phyloP scores from a whole-genome alignment of 2,797 vertebrate genomes.

The Limosa lapponica region DNA sequence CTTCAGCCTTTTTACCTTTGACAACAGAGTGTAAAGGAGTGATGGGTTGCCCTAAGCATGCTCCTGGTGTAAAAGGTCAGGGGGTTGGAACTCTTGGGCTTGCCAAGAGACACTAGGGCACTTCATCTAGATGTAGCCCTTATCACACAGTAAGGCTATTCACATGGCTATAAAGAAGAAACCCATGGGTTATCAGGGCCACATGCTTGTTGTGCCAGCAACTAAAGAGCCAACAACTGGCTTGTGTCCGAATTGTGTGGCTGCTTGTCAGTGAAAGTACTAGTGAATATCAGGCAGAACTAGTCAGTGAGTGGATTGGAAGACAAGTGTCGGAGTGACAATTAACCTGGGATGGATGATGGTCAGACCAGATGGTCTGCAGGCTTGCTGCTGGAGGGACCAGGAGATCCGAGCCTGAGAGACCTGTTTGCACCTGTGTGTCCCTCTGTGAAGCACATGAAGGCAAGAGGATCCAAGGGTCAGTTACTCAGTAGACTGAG shows the following conservation, averaged over 20 bases:
- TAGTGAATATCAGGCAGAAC: not conserved
- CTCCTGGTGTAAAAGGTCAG: rapidly evolving
- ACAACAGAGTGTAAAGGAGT: not conserved
- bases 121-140: not conserved
- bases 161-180: not conserved
- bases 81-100: not conserved
- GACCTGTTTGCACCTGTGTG: not conserved
- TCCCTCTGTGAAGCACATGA: not conserved
- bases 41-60: rapidly evolving
- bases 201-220: not conserved
- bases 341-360: not conserved
- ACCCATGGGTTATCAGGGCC: not conserved
- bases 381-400: not conserved
- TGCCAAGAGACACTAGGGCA: not conserved
- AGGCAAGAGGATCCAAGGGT: not conserved
- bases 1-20: not conserved
- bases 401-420: not conserved
- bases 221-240: not conserved
- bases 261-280: not conserved
- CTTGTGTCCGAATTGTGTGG: not conserved
- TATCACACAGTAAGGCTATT: not conserved
- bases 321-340: not conserved
- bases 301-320: not conserved
- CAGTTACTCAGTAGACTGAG: not conserved
- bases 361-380: not conserved